Evolutionary conservation across 2,888 invertebrate genomes (phyloP).

Genomic region (Machimus rusticus): DNA sequence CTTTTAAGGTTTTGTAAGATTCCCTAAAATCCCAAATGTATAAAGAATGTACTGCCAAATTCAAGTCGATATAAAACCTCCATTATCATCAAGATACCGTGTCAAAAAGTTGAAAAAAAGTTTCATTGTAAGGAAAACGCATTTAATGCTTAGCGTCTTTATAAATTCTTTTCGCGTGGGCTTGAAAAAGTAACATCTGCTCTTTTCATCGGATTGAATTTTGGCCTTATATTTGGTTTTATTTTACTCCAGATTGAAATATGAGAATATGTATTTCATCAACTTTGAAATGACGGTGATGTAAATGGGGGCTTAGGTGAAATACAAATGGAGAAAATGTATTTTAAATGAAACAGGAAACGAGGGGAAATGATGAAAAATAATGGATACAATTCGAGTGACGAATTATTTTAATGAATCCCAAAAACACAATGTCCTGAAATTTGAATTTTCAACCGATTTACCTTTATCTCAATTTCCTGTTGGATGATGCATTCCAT

Average conservation of each 20-base stretch:
- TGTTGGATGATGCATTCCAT: background rate
- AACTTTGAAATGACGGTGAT: background rate
- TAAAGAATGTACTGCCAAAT: background rate
- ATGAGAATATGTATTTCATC: background rate
- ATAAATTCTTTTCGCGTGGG: background rate
- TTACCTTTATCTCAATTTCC: background rate
- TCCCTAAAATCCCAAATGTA: background rate
- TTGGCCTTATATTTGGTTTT: background rate
- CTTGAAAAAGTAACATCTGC: background rate
- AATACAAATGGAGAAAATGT: background rate
- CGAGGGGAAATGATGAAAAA: background rate
- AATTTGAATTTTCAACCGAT: background rate
- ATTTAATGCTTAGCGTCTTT: background rate
- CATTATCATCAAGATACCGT: background rate
- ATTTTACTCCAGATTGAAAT: background rate
- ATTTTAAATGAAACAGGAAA: background rate
- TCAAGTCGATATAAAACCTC: background rate
- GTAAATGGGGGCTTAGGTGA: background rate
- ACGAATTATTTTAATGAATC: background rate
- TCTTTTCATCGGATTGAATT: background rate
- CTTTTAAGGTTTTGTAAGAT: background rate
- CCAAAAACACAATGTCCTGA: background rate
- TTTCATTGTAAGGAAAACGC: background rate
- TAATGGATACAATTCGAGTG: background rate
- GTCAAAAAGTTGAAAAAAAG: background rate